These are phyloP conservation scores for Bradysia coprophila DNA, from an alignment of 1,140 invertebrate genomes.

Conservation along the genomic window DNA sequence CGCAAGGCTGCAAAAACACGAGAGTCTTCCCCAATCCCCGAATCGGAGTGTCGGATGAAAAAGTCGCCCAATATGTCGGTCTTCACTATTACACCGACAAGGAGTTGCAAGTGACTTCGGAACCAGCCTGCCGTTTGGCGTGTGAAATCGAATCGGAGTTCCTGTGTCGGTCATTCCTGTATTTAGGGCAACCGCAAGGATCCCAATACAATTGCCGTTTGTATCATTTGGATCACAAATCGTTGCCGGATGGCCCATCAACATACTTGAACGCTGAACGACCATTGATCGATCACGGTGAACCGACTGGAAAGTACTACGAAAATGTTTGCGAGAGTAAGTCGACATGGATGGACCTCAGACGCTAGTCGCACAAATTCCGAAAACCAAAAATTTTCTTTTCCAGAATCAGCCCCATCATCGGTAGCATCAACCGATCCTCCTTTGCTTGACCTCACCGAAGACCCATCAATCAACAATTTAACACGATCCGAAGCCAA, in stretches of 20 bases:
- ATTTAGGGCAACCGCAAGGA: slow-evolving; percentile 52
- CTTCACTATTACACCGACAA: slow-evolving; percentile 88
- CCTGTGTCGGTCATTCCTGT: slow-evolving; percentile 77
- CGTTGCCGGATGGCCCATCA: slow-evolving; percentile 74
- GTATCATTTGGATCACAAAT: slow-evolving; percentile 83
- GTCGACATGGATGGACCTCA: neutral
- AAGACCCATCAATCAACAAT: slow-evolving; percentile 48
- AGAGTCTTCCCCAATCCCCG: slow-evolving; percentile 58
- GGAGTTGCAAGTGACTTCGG: slow-evolving; percentile 68
- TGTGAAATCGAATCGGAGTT: slow-evolving; percentile 89
- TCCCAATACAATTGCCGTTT: slow-evolving; percentile 75
- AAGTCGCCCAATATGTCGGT: slow-evolving; percentile 77
- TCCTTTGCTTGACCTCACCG: slow-evolving; percentile 44
- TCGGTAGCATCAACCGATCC: slow-evolving; percentile 27
- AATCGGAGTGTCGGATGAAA: slow-evolving; percentile 74
- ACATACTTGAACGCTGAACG: slow-evolving; percentile 76
- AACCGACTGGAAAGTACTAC: slow-evolving; percentile 71
- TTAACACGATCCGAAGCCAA: slow-evolving; percentile 59
- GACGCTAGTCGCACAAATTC: neutral
- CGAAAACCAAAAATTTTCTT: neutral
- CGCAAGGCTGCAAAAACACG: slow-evolving; percentile 64
- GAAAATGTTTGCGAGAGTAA: slow-evolving; percentile 70
- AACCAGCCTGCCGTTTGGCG: slow-evolving; percentile 66
- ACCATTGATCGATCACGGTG: slow-evolving; percentile 78
- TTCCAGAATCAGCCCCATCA: slow-evolving; percentile 6